Base-by-base conservation (phyloP, 2,113 vertebrate species). In the Mesembrinibis cayennensis region DNA sequence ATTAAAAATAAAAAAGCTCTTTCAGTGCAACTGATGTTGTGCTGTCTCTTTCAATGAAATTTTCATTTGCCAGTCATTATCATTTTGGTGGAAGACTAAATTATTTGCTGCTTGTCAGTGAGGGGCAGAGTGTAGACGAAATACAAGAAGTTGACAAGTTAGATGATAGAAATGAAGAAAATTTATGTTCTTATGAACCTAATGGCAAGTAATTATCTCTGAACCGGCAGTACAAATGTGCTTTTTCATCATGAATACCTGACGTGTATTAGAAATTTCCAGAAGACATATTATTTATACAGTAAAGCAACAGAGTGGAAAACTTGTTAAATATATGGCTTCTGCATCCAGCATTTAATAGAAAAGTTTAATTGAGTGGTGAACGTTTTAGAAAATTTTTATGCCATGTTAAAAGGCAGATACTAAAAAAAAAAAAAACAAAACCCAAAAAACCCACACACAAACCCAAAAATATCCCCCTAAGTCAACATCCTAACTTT, bases 201-300 rank as follows among this genome's bases (percentile, higher is more conserved):
- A 98, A 98, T 98, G 97, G 97, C 96, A 98, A 98, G 98, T 97
- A 98, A 98, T 98, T 98, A 98, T 98, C 97, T 98, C 96, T 97
- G 95, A 98, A 98, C 96, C 38, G 10, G 95, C 96, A 97, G 97
- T 97, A 98, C 96, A 97, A 98, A 98, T 97, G 98, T 97, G 96
- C 93, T 97, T 98, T 98, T 98, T 97, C 96, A 97, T 97, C 96
- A 98, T 82, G 93, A 97, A 97, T 96, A 97, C 95, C 96, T 98
- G 97, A 98, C 50, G 1, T 96, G 93, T 96, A 97, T 97, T 96
- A 96, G 95, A 98, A 98, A 93, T 97, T 98, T 98, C 96, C 94
- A 97, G 96, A 97, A 98, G 96, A 96, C 94, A 85, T 95, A 96
- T 97, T 97, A 98, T 98, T 96, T 97, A 87, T 95, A 96, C 49